Evolutionary conservation across 37 sponge, comb jelly and placozoan genomes (phyloP).

Genomic region (Aphrocallistes beatrix): DNA sequence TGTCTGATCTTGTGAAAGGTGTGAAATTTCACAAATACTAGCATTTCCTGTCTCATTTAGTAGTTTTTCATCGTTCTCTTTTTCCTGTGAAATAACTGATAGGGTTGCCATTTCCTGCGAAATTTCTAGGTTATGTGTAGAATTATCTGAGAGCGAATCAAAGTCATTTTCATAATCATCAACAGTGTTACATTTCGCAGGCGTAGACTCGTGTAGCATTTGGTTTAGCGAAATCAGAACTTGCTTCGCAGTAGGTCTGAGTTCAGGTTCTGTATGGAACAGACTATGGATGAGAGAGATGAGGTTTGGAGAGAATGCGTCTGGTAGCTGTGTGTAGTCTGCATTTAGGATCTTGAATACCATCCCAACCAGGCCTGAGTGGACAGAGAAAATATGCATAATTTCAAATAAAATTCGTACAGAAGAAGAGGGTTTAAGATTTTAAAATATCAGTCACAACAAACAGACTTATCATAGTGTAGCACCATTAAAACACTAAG

Average conservation of each 20-base stretch:
- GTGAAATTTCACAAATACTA: neutral
- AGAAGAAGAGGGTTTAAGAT: too few species aligned
- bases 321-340: neutral
- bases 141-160: neutral
- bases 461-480: too few species aligned
- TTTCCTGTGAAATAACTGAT: neutral
- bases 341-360: neutral
- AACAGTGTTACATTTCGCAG: neutral
- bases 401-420: too few species aligned
- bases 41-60: neutral
- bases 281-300: neutral
- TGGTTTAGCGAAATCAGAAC: neutral
- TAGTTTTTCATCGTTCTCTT: too few species aligned
- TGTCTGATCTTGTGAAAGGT: too few species aligned
- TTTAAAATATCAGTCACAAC: too few species aligned
- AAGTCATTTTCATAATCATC: neutral
- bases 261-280: neutral
- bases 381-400: too few species aligned
- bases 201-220: neutral
- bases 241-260: neutral
- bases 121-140: neutral
- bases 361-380: neutral
- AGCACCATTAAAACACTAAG: too few species aligned
- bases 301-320: neutral
- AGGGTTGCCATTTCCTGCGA: neutral